These are phyloP conservation scores for Pseudomyrmex flavicornis DNA, from an alignment of 1,140 invertebrate species.

Conservation along the genomic window DNA sequence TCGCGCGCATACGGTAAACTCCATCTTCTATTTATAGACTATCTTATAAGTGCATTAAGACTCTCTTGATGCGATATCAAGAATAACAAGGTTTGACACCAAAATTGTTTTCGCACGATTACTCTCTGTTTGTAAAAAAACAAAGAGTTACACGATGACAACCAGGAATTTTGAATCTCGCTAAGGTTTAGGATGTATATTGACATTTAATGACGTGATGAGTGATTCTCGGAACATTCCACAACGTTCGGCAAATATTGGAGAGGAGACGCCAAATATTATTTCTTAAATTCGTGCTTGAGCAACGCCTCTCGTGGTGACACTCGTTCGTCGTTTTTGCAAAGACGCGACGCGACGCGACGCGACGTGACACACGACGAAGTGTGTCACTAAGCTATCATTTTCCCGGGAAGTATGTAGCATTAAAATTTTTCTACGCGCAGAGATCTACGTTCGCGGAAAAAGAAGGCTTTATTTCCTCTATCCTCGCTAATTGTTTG, in stretches of 20 bases:
- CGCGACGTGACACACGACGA: neutral
- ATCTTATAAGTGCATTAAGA: neutral
- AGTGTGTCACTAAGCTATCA: slow-evolving; percentile 50
- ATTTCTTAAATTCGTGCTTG: slow-evolving; percentile 59
- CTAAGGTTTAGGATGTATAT: slow-evolving; percentile 32
- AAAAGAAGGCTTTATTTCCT: neutral
- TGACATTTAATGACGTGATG: slow-evolving; percentile 39
- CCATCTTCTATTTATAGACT: neutral
- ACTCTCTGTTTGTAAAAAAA: neutral
- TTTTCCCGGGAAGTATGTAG: slow-evolving; percentile 40
- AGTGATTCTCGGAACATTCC: slow-evolving; percentile 49
- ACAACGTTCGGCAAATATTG: slow-evolving; percentile 59
- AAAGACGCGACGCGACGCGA: neutral
- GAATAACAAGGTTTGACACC: no score
- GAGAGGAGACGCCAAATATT: slow-evolving; percentile 61
- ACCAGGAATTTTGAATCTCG: slow-evolving; percentile 19
- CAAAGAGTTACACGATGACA: slow-evolving; percentile 12
- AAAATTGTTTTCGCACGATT: no score
- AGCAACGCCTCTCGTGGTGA: slow-evolving; percentile 33
- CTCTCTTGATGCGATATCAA: neutral
- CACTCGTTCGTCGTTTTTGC: slow-evolving; percentile 48
- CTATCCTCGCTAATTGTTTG: neutral
- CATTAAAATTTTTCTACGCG: slow-evolving; percentile 15
- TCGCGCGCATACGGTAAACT: neutral
- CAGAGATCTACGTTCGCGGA: neutral